phyloP scores from a whole-genome alignment of 2,888 invertebrate genomes.

The Melanchra persicariae region DNA sequence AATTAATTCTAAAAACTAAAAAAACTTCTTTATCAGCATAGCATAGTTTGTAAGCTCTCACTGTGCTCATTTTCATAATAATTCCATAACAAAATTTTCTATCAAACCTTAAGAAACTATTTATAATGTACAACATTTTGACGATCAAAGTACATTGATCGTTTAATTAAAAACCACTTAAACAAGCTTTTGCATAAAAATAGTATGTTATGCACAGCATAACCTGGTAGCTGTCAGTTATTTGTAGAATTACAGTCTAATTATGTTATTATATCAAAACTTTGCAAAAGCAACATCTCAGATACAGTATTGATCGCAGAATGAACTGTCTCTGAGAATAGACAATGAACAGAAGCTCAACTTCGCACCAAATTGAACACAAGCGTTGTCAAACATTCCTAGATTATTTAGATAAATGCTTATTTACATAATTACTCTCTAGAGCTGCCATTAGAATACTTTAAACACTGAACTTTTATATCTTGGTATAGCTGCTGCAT shows the following conservation, averaged over 20 bases:
- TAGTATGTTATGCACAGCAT: constrained; percentile 23
- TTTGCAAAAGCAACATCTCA: constrained; percentile 24
- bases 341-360: constrained; percentile 48
- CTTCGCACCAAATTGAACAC: constrained; percentile 51
- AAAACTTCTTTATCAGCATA: constrained; percentile 4
- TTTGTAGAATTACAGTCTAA: background rate
- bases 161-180: too few relatives aligned
- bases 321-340: constrained; percentile 3
- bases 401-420: constrained; percentile 9
- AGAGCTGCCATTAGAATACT: background rate
- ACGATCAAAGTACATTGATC: background rate
- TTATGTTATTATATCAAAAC: background rate
- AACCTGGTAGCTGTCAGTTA: constrained; percentile 5
- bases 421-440: constrained; percentile 34
- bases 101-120: constrained; percentile 28
- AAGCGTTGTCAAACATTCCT: constrained; percentile 17
- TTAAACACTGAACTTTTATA: background rate
- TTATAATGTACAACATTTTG: constrained; percentile 21
- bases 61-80: background rate
- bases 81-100: constrained; percentile 36
- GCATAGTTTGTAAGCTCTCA: constrained; percentile 26
- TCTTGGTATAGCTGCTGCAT: constrained; percentile 7
- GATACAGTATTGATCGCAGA: constrained; percentile 12
- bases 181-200: background rate
- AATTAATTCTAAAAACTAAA: background rate